Evolutionary conservation across 1,140 invertebrate genomes (phyloP).

Genomic region (Belonocnema kinseyi): DNA sequence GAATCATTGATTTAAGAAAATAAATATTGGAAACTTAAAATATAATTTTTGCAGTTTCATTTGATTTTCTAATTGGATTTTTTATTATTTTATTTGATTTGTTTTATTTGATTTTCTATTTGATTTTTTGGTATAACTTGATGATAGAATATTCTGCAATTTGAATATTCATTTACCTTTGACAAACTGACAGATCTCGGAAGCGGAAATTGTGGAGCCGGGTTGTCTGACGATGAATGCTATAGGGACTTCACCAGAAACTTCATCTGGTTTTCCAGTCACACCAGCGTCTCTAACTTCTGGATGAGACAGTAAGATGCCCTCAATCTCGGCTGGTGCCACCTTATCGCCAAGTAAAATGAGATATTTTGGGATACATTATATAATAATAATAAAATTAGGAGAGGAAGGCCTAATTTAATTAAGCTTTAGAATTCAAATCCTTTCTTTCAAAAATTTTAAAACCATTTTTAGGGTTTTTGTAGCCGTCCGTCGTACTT

Average conservation of each 20-base stretch:
- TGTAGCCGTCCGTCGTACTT: too few relatives aligned
- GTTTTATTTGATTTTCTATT: too few relatives aligned
- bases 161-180: slow-evolving; percentile 54
- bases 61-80: too few relatives aligned
- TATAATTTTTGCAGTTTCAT: too few relatives aligned
- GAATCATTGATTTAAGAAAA: too few relatives aligned
- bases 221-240: slow-evolving; percentile 80
- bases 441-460: too few relatives aligned
- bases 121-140: background rate
- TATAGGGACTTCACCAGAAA: slow-evolving; percentile 81
- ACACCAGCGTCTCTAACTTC: slow-evolving; percentile 85
- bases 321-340: slow-evolving; percentile 87
- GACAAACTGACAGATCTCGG: slow-evolving; percentile 76
- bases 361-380: slow-evolving; percentile 81
- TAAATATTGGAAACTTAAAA: too few relatives aligned
- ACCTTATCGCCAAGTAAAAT: slow-evolving; percentile 69
- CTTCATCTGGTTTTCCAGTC: slow-evolving; percentile 82
- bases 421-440: too few relatives aligned
- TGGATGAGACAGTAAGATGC: slow-evolving; percentile 82
- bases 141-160: background rate
- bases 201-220: slow-evolving; percentile 64
- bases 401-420: slow-evolving; percentile 40
- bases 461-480: too few relatives aligned
- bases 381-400: slow-evolving; percentile 78
- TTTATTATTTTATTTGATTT: too few relatives aligned